Evolutionary conservation across 1,140 invertebrate genomes (phyloP).

Genomic region (Cryptotermes secundus): DNA sequence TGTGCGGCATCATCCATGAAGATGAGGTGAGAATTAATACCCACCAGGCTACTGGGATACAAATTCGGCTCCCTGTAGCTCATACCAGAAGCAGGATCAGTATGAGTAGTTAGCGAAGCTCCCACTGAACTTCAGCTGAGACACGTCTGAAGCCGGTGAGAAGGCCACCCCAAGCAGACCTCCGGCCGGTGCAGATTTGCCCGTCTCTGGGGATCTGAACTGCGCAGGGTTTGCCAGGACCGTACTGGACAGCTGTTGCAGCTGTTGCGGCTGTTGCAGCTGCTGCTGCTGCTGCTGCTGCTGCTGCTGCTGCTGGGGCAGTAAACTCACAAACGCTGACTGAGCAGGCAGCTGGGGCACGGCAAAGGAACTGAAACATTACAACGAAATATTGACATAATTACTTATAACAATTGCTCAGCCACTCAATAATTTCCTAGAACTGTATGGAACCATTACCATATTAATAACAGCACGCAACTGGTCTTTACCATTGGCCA

Average conservation of each 20-base stretch:
- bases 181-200: neutral
- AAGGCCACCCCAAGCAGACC: constrained; percentile 31
- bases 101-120: constrained; percentile 33
- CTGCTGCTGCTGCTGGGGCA: constrained; percentile 1
- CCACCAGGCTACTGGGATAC: no score
- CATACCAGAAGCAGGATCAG: no score
- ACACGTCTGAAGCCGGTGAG: constrained; percentile 30
- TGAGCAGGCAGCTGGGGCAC: neutral
- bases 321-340: neutral
- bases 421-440: no score
- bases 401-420: no score
- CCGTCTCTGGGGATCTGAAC: neutral
- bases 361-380: neutral
- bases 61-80: no score
- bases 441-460: no score
- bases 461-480: no score
- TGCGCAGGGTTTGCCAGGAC: neutral
- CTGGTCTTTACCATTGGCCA: no score
- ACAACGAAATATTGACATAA: no score
- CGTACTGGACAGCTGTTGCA: neutral
- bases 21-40: no score
- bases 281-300: neutral
- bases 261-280: neutral
- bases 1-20: no score
- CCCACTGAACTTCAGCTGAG: constrained; percentile 30